A percentile compares a stretch with the other conserved stretches of the same genome.
These are phyloP conservation scores for Pagrus major DNA, from an alignment of 2,113 vertebrate species.

Conservation along the genomic window DNA sequence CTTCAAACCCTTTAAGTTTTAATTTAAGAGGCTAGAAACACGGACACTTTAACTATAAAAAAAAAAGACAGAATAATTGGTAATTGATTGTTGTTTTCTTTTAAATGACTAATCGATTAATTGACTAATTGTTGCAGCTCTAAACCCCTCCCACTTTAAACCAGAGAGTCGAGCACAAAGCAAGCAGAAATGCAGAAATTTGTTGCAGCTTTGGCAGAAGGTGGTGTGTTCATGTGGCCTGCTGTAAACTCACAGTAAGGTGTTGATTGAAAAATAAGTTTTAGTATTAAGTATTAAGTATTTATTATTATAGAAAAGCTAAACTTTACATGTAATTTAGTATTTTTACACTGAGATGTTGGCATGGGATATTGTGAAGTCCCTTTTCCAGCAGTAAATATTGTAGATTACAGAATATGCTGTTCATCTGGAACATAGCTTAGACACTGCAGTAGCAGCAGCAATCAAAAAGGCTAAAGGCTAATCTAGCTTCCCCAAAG, in stretches of 20 bases:
- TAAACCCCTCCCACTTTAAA: neutral
- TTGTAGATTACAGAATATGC: neutral
- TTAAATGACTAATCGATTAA: too few species aligned
- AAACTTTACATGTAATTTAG: neutral
- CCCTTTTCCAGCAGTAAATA: neutral
- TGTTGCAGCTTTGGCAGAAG: too few species aligned
- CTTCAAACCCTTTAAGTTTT: too few species aligned
- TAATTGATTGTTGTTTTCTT: too few species aligned
- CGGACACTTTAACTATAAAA: too few species aligned
- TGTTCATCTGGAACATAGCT: neutral
- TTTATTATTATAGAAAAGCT: too few species aligned
- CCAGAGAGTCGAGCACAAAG: neutral
- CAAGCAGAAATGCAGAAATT: neutral
- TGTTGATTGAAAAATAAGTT: neutral
- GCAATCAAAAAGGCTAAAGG: conserved; percentile 14
- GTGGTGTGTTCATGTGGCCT: too few species aligned
- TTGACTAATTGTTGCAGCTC: too few species aligned
- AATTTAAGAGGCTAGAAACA: too few species aligned
- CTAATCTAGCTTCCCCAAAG: conserved; percentile 11
- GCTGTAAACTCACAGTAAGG: neutral
- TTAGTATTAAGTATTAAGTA: too few species aligned
- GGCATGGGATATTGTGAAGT: neutral
- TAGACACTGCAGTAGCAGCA: neutral
- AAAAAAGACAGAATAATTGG: too few species aligned
- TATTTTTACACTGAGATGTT: neutral